Percentiles rank a stretch among this genome's conserved stretches.
These are phyloP conservation scores for Beroe forskalii DNA, from an alignment of 37 sponge, comb jelly and placozoan genomes.

Conservation along the genomic window DNA sequence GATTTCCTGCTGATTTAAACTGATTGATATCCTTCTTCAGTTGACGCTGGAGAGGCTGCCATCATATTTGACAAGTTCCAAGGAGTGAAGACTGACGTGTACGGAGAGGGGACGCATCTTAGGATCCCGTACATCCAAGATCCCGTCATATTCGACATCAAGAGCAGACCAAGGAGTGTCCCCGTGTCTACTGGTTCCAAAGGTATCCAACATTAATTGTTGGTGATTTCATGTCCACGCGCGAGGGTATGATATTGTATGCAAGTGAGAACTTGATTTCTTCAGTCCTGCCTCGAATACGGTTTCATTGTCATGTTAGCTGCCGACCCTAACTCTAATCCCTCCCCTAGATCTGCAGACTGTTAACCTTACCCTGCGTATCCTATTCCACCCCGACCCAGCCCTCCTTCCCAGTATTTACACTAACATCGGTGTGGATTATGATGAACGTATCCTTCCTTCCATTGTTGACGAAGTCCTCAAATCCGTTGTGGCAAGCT, in stretches of 20 bases:
- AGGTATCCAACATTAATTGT: too few species aligned
- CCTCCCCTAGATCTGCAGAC: conserved; percentile 80
- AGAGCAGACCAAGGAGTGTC: conserved; percentile 84
- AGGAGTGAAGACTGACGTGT: conserved; percentile 77
- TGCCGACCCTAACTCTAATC: too few species aligned
- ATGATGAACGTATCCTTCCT: conserved; percentile 85
- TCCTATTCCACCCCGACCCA: conserved; percentile 85
- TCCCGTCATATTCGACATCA: conserved; percentile 85
- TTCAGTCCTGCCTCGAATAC: too few species aligned
- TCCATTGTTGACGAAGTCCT: conserved; percentile 94
- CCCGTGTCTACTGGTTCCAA: conserved; percentile 93
- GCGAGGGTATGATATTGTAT: too few species aligned
- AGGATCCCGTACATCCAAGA: conserved; percentile 86
- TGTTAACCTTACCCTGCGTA: conserved; percentile 91
- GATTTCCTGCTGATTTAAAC: neutral
- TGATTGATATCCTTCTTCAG: conserved; percentile 62
- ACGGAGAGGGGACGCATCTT: conserved; percentile 95
- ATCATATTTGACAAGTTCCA: conserved; percentile 90
- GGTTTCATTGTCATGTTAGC: too few species aligned
- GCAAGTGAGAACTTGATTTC: too few species aligned
- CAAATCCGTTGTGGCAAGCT: conserved; percentile 88
- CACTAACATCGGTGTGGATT: conserved; percentile 85
- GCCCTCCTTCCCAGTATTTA: conserved; percentile 78
- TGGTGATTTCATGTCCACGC: too few species aligned
- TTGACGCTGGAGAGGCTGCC: conserved; percentile 92